Percentiles rank a stretch among this genome's conserved stretches.
Conservation (phyloP, 2,797 vertebrate species). For the Sebastes variabilis region DNA sequence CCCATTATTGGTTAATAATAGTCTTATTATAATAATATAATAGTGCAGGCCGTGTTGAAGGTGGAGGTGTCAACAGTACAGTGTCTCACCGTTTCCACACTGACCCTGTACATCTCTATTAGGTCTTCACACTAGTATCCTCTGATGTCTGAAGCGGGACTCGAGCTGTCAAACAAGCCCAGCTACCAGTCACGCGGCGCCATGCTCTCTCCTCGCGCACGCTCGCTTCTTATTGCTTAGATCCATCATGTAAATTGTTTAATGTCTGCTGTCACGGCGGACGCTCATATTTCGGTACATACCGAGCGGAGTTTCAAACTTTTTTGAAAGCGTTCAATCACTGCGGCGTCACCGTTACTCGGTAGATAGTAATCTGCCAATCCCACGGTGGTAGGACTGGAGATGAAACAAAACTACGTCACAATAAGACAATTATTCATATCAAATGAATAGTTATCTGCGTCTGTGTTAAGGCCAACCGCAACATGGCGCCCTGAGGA, state of each 20-base stretch:
- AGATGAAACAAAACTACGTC: conserved; percentile 4
- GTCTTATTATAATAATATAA: too few relatives aligned
- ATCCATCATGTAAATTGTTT: conserved; percentile 57
- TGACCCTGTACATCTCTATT: conserved; percentile 8
- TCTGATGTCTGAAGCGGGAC: conserved; percentile 20
- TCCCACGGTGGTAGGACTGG: neutral
- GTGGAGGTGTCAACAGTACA: neutral
- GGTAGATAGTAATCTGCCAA: neutral
- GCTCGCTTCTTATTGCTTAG: conserved; percentile 25
- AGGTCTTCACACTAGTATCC: neutral
- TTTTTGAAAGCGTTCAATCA: neutral
- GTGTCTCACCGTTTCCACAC: neutral
- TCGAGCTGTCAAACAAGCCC: conserved; percentile 25
- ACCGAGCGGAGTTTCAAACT: conserved; percentile 10
- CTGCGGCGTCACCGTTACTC: neutral
- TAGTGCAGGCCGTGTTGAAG: neutral
- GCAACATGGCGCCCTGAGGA: conserved; percentile 20
- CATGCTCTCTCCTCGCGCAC: neutral
- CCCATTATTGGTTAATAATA: neutral
- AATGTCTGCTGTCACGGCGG: conserved; percentile 38
- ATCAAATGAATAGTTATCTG: conserved; percentile 10
- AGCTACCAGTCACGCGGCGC: conserved; percentile 27
- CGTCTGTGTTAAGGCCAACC: neutral
- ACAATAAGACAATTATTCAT: neutral
- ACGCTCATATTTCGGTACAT: conserved; percentile 18